A percentile compares a stretch with the other conserved stretches of the same genome.
These are phyloP conservation scores for Dromas ardeola DNA, from an alignment of 2,113 vertebrate species.

Conservation along the genomic window DNA sequence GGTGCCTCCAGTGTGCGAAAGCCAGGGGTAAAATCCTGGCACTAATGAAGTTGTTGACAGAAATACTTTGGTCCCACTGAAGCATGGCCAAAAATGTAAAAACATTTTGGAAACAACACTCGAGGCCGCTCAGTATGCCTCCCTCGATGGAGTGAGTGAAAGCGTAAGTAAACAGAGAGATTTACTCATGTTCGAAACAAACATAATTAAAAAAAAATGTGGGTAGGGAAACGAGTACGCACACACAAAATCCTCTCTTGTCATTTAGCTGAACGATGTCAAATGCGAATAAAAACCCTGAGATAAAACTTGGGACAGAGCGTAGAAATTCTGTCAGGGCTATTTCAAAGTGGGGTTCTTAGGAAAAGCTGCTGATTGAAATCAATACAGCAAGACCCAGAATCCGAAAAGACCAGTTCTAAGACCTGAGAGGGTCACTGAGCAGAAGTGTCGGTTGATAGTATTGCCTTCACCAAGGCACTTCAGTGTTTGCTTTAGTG, in stretches of 20 bases:
- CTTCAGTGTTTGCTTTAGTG: conserved; percentile 80
- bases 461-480: conserved; percentile 71
- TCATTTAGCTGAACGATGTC: conserved; percentile 43
- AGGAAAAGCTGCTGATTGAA: conserved; percentile 83
- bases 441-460: conserved; percentile 67
- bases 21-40: background rate
- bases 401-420: conserved; percentile 77
- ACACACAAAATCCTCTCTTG: conserved; percentile 6
- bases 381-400: conserved; percentile 77
- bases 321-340: conserved; percentile 61
- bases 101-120: conserved; percentile 18
- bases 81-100: background rate
- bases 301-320: conserved; percentile 48
- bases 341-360: conserved; percentile 69
- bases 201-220: background rate
- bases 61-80: background rate
- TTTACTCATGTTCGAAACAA: background rate
- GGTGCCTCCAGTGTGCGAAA: background rate
- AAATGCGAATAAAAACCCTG: conserved; percentile 63
- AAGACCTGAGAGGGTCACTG: conserved; percentile 77
- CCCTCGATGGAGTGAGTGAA: background rate
- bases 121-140: background rate
- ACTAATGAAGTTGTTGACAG: conserved; percentile 13
- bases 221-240: background rate
- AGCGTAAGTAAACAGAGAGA: background rate